Evolutionary conservation across 35 echinoderm and acorn worm genomes (phyloP), one percentile per base, ranked within the genome.

Genomic region (Holothuria glaberrima): DNA sequence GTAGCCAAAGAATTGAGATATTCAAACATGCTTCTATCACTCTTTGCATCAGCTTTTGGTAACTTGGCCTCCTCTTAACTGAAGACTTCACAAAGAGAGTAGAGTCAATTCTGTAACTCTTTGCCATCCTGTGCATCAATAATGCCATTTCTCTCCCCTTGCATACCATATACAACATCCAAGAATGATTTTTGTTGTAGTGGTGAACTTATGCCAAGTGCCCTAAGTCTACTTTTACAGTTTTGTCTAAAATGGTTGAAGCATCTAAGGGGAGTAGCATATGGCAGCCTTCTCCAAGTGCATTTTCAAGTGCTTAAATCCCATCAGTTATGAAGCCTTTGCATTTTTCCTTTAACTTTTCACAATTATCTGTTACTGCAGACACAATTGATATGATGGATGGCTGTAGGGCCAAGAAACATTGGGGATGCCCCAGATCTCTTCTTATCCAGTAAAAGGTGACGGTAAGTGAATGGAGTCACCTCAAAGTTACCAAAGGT

Each of bases 111-210:
- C 13, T 64, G 2, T 14, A 64, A 27, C 26, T 64, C 60, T 27
- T 64, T 64, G 60, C 60, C 60, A 64, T 64, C 60, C 60, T 64
- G 19, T 64, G 60, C 60, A 64, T 64, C 60, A 64, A 64, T 2
- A 64, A 64, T 1, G 60, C 60, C 60, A 64, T 64, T 14, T 27
- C 26, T 64, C 2, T 20, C 60, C 60, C 60, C 60, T 12, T 64
- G 2, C 26, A 4, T 1, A 64, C 60, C 60, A 64, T 4, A 64
- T 22, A 64, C 60, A 64, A 12, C 60, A 64, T 64, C 60, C 60
- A 64, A 64, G 60, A 64, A 64, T 4, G 60, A 14, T 64, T 64
- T 64, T 14, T 64, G 60, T 14, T 64, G 3, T 12, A 64, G 12
- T 20, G 60, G 26, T 64, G 60, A 5, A 64, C 2, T 64, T 64